Evolutionary conservation across 2,113 vertebrate genomes (phyloP), one percentile per base, ranked within the genome.

Genomic region (Bombycilla garrulus): DNA sequence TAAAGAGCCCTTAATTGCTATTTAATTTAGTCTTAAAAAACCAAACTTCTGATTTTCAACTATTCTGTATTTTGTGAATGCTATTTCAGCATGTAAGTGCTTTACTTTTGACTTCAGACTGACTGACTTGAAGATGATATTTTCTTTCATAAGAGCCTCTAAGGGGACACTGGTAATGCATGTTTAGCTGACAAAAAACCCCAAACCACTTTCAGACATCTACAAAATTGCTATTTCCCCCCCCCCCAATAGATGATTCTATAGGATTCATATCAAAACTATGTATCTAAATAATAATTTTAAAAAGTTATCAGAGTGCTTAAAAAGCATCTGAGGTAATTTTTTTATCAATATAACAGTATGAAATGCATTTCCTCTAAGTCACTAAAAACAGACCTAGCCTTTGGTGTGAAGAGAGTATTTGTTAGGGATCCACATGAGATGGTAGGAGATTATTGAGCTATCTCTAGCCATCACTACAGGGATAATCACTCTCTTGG

Each of bases 61-160:
- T 15, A 51, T 4, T 1, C 20, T 69, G 16, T 74, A 36, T 51
- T 90, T 88, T 70, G 38, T 70, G 35, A 66, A 77, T 81, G 51
- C 47, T 50, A 15, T 86, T 95, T 90, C 58, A 94, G 64, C 64
- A 83, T 15, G 25, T 62, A 23, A 14, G 16, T 73, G 25, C 61
- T 76, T 96, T 93, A 86, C 91, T 96, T 94, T 91, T 85, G 12
- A 95, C 85, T 95, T 97, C 86, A 80, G 86, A 50, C 65, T 89
- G 54, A 90, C 67, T 11, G 4, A 91, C 86, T 72, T 8, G 15
- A 93, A 94, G 33, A 54, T 60, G 53, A 42, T 69, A 42, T 69
- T 95, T 93, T 90, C 81, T 72, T 82, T 92, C 69, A 42, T 82
- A 58, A 78, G 9, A 67, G n/a, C 36, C 70, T 94, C 82, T 86